Evolutionary conservation across 23 tunicate genomes (phyloP), one percentile per base, ranked within the genome.

Genomic region (Corella eumyota): DNA sequence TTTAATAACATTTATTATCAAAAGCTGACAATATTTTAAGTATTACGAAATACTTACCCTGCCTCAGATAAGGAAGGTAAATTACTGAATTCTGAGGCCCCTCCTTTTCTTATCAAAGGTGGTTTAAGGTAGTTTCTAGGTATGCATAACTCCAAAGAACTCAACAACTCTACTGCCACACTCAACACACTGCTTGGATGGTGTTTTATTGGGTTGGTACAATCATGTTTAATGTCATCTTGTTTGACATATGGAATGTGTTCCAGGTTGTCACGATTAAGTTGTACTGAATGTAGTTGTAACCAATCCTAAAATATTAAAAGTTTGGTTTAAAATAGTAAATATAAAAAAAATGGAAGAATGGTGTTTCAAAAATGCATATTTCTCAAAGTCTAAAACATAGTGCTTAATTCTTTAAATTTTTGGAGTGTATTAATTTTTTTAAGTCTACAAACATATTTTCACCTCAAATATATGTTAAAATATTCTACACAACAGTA

Each of bases 51-150:
- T 45, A 57, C 93, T 32, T 26, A 85, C 95, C 85, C 85, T 3
- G 92, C 60, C 32, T 85, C 96, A 1, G 88, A 78, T 2, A 78
- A 49, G 5, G 96, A 88, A 0, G 96, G 81, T 30, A 88, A 30
- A 37, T 82, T 88, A 68, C 77, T 88, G 61, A 72, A 88, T 62
- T 88, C 96, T 15, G 81, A 56, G 4, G 88, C 76, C 45, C 96
- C 96, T 0, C 96, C 96, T 66, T 88, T 88, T 48, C 96, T 45
- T 0, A 88, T 66, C 45, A 88, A 64, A 0, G 96, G 96, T 0
- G 88, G 88, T 61, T 88, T 88, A 35, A 88, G 61, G 61, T 62
- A 88, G 24, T 29, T n/a, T 54, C 96, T 61, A 30, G 72, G 46
- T 13, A 88, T 36, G 31, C 81, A 62, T 23, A 22, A 66, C 38